phyloP scores from a whole-genome alignment of 2,113 vertebrate species.

The Planiliza haematocheilus region DNA sequence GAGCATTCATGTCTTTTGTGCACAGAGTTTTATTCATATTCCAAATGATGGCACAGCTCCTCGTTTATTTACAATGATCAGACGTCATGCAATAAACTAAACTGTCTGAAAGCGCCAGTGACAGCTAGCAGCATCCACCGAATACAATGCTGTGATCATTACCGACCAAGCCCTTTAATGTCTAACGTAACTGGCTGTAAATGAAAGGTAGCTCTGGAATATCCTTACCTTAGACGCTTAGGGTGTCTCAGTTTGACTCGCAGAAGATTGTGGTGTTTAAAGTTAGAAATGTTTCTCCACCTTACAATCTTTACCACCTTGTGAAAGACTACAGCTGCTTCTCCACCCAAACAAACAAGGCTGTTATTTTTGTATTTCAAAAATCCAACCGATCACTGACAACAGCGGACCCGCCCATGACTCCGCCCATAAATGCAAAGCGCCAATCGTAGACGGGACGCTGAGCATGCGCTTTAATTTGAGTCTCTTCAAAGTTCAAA shows the following conservation, averaged over 20 bases:
- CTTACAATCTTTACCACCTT: not conserved
- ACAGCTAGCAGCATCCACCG: not conserved
- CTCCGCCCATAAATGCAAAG: constrained; percentile 10
- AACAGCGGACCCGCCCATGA: constrained; percentile 13
- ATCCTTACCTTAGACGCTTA: constrained; percentile 62
- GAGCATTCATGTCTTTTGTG: no score
- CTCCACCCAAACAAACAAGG: not conserved
- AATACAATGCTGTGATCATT: not conserved
- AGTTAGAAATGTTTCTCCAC: not conserved
- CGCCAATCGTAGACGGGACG: constrained; percentile 63
- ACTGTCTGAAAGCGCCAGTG: not conserved
- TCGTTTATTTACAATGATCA: not conserved
- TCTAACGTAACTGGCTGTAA: no score
- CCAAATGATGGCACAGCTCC: no score
- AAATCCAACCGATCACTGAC: constrained; percentile 64
- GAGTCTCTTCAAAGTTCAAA: constrained; percentile 8
- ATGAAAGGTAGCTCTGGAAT: not conserved
- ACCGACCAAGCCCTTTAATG: no score
- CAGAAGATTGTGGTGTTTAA: constrained; percentile 9
- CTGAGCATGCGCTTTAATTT: not conserved
- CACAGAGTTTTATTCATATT: no score
- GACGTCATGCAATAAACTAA: not conserved
- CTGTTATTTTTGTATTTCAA: constrained; percentile 59
- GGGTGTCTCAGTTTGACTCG: constrained; percentile 20
- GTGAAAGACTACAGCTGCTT: not conserved